Evolutionary conservation across 2,888 invertebrate genomes (phyloP).

Genomic region (Drosophila prolongata): DNA sequence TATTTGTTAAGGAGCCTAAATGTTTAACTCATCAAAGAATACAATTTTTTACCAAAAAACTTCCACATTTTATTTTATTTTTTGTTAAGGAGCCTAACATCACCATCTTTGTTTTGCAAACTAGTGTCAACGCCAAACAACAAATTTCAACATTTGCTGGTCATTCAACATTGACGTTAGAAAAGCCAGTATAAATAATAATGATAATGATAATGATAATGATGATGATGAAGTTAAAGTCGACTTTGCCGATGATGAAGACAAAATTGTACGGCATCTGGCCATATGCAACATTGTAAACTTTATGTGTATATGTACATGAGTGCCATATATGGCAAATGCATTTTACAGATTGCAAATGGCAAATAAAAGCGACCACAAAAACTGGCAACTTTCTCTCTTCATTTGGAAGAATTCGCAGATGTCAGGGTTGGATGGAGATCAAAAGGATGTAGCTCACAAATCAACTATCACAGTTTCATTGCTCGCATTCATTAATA

Average conservation of each 20-base stretch:
- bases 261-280: constrained; percentile 35
- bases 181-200: constrained; percentile 10
- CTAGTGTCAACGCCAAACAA: too few species aligned
- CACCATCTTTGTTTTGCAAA: too few species aligned
- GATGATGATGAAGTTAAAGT: constrained; percentile 6
- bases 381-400: constrained; percentile 59
- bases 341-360: constrained; percentile 25
- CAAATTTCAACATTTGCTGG: constrained; percentile 25
- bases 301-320: not conserved
- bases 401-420: constrained; percentile 3
- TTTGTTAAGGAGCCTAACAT: not conserved
- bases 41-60: too few species aligned
- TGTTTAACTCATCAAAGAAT: too few species aligned
- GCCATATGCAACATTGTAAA: constrained; percentile 17
- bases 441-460: constrained; percentile 10
- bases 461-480: not conserved
- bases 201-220: constrained; percentile 1
- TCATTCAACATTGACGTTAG: constrained; percentile 19
- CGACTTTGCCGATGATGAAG: constrained; percentile 17
- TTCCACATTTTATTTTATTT: not conserved
- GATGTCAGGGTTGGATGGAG: constrained; percentile 3
- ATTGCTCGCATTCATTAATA: not conserved
- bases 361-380: constrained; percentile 18
- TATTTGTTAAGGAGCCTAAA: not conserved
- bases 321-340: constrained; percentile 29